These are phyloP conservation scores for Endotricha flammealis DNA, from an alignment of 2,888 invertebrate genomes.

Conservation along the genomic window DNA sequence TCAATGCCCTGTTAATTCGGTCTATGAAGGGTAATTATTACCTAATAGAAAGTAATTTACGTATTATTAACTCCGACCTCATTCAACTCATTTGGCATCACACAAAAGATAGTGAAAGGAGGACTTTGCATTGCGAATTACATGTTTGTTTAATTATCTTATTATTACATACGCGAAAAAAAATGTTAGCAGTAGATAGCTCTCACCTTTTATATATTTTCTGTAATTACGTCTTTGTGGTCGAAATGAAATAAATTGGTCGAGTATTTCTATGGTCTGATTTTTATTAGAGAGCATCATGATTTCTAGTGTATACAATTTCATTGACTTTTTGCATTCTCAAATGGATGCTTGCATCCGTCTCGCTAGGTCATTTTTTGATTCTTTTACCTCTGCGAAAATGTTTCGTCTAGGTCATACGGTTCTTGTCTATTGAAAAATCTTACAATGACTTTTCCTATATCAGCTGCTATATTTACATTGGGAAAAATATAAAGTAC, in stretches of 20 bases:
- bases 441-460: too few relatives aligned
- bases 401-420: too few relatives aligned
- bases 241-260: conserved; percentile 20
- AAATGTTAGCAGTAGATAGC: conserved; percentile 21
- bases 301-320: conserved; percentile 13
- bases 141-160: conserved; percentile 40
- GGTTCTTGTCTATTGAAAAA: too few relatives aligned
- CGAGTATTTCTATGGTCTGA: conserved; percentile 14
- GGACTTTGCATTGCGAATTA: conserved; percentile 35
- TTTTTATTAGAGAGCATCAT: conserved; percentile 17
- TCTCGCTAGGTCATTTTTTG: not conserved
- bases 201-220: conserved; percentile 31
- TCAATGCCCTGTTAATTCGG: too few relatives aligned
- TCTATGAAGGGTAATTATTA: conserved; percentile 10
- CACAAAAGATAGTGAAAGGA: conserved; percentile 29
- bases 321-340: conserved; percentile 4
- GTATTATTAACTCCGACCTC: conserved; percentile 16
- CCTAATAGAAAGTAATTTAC: conserved; percentile 16
- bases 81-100: conserved; percentile 12
- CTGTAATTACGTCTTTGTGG: conserved; percentile 19
- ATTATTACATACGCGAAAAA: conserved; percentile 34
- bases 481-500: too few relatives aligned
- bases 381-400: not conserved
- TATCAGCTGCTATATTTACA: too few relatives aligned
- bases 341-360: conserved; percentile 3